A percentile compares a stretch with the other conserved stretches of the same genome.
These are phyloP conservation scores for Odocoileus hemionus DNA, from an alignment of 2,113 vertebrate genomes.

Conservation along the genomic window DNA sequence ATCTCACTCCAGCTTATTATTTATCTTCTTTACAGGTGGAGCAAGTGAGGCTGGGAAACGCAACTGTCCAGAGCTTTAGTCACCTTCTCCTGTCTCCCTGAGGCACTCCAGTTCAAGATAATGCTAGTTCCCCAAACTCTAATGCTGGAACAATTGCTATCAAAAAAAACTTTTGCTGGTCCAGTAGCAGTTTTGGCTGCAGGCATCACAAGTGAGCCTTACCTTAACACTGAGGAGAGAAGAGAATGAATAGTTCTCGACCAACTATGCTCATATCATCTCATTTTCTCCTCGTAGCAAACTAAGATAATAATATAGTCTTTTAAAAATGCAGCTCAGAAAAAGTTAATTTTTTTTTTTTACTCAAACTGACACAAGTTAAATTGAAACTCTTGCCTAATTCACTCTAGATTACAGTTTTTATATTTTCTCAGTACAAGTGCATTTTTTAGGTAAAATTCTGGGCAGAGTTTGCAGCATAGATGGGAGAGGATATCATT, in stretches of 20 bases:
- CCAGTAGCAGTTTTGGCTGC: neutral
- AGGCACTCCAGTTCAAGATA: neutral
- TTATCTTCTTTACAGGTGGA: neutral
- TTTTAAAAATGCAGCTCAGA: neutral
- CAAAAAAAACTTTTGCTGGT: neutral
- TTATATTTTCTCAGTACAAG: neutral
- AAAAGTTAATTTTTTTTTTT: neutral
- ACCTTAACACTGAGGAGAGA: neutral
- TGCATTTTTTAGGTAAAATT: neutral
- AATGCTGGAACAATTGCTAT: neutral
- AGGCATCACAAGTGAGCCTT: neutral
- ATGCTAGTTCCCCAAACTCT: neutral
- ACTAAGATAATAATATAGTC: neutral
- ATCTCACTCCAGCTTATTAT: neutral
- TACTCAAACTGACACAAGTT: neutral
- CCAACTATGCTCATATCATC: neutral
- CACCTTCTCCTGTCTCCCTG: neutral
- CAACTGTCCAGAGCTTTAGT: neutral
- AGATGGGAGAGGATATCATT: neutral
- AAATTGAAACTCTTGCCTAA: neutral
- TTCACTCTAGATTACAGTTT: neutral
- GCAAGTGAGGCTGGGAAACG: neutral
- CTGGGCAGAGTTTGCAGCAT: neutral
- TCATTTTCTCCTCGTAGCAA: neutral
- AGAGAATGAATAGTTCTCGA: neutral